Evolutionary conservation across 2,113 vertebrate genomes (phyloP), one percentile per base, ranked within the genome.

Genomic region (Hippocampus mohnikei): DNA sequence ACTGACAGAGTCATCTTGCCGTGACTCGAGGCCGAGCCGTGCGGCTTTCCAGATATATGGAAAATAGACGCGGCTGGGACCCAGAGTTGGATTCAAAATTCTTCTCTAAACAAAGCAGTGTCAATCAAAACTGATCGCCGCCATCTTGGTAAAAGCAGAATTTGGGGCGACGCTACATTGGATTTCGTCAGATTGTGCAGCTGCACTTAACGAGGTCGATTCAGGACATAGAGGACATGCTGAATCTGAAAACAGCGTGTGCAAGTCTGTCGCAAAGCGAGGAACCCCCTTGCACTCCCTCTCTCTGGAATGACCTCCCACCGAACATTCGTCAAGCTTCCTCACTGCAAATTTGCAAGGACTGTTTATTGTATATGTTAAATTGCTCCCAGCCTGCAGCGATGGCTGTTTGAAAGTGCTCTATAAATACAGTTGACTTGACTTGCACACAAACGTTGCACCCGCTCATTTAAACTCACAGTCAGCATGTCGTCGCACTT

Each of bases 401-500:
- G n/a, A n/a, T n/a, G n/a, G n/a, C n/a, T n/a, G n/a, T n/a, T n/a
- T n/a, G n/a, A n/a, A n/a, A n/a, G n/a, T n/a, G n/a, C n/a, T n/a
- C n/a, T n/a, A n/a, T n/a, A n/a, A n/a, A n/a, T n/a, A n/a, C n/a
- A n/a, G n/a, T n/a, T n/a, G n/a, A n/a, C n/a, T n/a, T n/a, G n/a
- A n/a, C n/a, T n/a, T n/a, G 59, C 18, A 27, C 59, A 18, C 13
- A 13, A 5, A 29, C 59, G 15, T 29, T 11, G 21, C 20, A 2
- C 52, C 23, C 2, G 52, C 21, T 53, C 52, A 53, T 37, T 53
- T 61, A 7, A 73, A 90, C 94, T 93, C 87, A 98, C 96, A 29
- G 95, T 96, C 4, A 98, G 89, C 96, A 98, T 98, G 79, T 98
- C 95, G 16, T 98, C 94, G 86, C 96, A 98, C 82, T 98, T 98